Evolutionary conservation across 2,888 invertebrate species (phyloP), one percentile per base, ranked within the genome.

Genomic region (Tiliacea aurago): DNA sequence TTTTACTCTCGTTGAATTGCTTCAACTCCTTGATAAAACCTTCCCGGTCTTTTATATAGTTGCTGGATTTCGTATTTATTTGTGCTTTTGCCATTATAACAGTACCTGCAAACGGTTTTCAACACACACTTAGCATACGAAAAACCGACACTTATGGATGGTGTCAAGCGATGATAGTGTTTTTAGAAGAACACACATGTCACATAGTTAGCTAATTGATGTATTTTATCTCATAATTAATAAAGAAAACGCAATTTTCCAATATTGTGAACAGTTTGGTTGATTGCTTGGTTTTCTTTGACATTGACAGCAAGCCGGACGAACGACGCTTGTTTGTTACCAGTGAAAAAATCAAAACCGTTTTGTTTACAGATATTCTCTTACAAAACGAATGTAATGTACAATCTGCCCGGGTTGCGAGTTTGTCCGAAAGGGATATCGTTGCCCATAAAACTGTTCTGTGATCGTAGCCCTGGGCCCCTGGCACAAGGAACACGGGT

Each of bases 1-100:
- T 98, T 96, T 98, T 97, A 88, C 98, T 98, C 86, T 98, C 98
- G 94, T 99, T 99, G 93, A 99, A 99, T 93, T 98, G 98, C 90
- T 98, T 97, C 89, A 99, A 97, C 91, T 99, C 99, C 93, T 98
- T 97, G 85, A 98, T 95, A 96, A 99, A 99, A 86, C 97, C 97
- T 89, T 98, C 98, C 91, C 97, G 97, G 95, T 98, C 98, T 93
- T 97, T 97, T 91, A 97, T 95, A 96, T 98, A 98, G 90, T 97
- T 97, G 94, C 97, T 97, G 87, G 98, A 96, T 88, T 95, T 96
- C 3, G 93, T 95, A 91, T 96, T 96, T 93, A 96, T 93, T 93
- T 95, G 95, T 80, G 91, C 90, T 94, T 96, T 96, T 79, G 96
- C 94, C 96, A 96, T 96, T 94, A 89, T 93, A 82, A 70, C 70